Conservation (phyloP, 2,113 vertebrate species). For the Toxotes jaculatrix region DNA sequence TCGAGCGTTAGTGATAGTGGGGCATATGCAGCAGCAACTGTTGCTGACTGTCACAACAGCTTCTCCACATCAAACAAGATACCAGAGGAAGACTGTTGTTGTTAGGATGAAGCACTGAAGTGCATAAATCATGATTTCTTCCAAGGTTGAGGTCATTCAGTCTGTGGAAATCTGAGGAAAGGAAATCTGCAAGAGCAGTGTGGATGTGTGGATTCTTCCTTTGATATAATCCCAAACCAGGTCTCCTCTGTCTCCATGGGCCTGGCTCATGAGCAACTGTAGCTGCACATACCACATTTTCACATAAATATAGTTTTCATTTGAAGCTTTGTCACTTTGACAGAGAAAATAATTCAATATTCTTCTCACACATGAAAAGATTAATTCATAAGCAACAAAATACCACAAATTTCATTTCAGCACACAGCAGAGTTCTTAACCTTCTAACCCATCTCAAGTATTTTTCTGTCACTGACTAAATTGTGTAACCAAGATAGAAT, state of each 20-base stretch:
- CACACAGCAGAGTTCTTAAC: too few relatives aligned
- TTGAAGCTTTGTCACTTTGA: not conserved
- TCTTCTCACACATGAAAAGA: not conserved
- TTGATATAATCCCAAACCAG: not conserved
- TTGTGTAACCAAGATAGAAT: too few relatives aligned
- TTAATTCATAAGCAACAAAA: too few relatives aligned
- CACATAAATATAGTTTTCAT: too few relatives aligned
- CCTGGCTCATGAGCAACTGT: too few relatives aligned
- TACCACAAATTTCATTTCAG: too few relatives aligned
- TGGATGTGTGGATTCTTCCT: not conserved
- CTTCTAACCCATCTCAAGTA: not conserved
- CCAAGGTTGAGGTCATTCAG: not conserved
- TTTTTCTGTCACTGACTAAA: not conserved
- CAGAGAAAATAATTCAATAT: not conserved
- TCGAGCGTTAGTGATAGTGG: conserved; percentile 38
- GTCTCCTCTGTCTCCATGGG: too few relatives aligned
- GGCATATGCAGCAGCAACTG: conserved; percentile 36
- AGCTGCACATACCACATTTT: too few relatives aligned
- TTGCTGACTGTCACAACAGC: conserved; percentile 53
- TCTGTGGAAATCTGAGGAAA: not conserved
- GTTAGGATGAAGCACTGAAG: not conserved
- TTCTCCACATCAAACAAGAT: not conserved
- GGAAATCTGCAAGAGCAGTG: not conserved
- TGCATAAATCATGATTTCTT: not conserved
- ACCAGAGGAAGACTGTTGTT: not conserved